Evolutionary conservation across 1,140 invertebrate genomes (phyloP), one percentile per base, ranked within the genome.

Genomic region (Calycopis cecrops): DNA sequence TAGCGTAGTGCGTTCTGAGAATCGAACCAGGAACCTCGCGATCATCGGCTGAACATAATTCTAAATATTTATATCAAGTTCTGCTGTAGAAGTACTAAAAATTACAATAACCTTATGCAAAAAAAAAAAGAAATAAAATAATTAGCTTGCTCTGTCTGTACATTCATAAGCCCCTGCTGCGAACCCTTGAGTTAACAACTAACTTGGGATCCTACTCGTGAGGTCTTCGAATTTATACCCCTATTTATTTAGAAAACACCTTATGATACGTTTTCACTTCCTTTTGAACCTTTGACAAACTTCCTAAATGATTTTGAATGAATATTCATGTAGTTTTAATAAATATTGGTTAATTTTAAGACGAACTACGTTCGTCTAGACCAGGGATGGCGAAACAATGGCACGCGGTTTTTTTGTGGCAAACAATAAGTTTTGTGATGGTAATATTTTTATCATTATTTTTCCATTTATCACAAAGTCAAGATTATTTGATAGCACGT

Each of bases 101-200:
- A n/a, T n/a, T n/a, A 28, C 21, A 28, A 3, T 28, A 3, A 3
- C 21, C 21, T 28, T n/a, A n/a, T n/a, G n/a, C 21, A 28, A 28
- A 28, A 28, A 28, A 28, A 28, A 28, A 28, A 28, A 28, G 6
- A 28, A 10, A 40, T 14, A 12, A 14, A 6, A 33, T 48, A 9
- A 14, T 28, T 12, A 48, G 51, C 38, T 35, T 44, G 28, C 9
- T 35, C 12, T 54, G 11, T 69, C 48, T 67, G 60, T 21, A 55
- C 3, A 44, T 64, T 54, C n/a, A 7, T 51, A 59, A n/a, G 9
- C 64, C 69, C 66, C 59, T 52, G 38, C 18, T 52, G 47, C 28
- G 33, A 47, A 67, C 71, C 72, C 70, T 77, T 67, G 55, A 73
- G 66, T 67, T 78, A 76, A 72, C 69, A 71, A 72, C 61, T 58